These are phyloP conservation scores for Serranus cabrilla DNA, from an alignment of 2,797 vertebrate species.

Conservation along the genomic window DNA sequence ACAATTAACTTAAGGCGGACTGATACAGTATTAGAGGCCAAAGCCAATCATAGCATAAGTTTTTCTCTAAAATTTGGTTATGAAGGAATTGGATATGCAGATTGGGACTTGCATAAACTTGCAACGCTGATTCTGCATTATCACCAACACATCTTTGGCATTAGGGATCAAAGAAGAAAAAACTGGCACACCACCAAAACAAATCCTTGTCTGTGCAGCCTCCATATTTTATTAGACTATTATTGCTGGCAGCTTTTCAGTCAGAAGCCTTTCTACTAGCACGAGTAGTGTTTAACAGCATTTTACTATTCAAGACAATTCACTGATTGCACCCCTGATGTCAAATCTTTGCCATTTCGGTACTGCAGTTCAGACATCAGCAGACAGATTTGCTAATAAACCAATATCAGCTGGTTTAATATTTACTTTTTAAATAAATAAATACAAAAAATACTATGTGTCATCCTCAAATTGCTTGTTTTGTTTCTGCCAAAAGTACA, in stretches of 20 bases:
- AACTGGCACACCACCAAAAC: neutral
- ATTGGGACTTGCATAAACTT: neutral
- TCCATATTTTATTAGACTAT: neutral
- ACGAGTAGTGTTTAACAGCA: neutral
- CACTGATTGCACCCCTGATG: neutral
- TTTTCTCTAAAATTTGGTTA: neutral
- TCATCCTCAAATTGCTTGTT: neutral
- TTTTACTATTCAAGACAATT: neutral
- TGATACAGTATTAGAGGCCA: no score
- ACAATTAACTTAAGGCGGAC: neutral
- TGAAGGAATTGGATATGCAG: neutral
- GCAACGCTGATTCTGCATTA: neutral
- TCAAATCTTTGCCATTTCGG: neutral
- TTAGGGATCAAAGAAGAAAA: neutral
- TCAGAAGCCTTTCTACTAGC: neutral
- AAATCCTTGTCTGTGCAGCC: neutral
- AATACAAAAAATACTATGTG: no score
- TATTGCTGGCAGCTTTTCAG: neutral
- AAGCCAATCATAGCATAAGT: neutral
- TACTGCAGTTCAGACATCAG: neutral
- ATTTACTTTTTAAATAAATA: neutral
- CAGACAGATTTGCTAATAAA: slow-evolving; percentile 1
- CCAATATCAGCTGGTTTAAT: neutral
- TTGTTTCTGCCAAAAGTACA: neutral
- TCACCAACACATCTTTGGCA: neutral